These are phyloP conservation scores for Emys orbicularis DNA, from an alignment of 2,797 vertebrate genomes.

Conservation along the genomic window DNA sequence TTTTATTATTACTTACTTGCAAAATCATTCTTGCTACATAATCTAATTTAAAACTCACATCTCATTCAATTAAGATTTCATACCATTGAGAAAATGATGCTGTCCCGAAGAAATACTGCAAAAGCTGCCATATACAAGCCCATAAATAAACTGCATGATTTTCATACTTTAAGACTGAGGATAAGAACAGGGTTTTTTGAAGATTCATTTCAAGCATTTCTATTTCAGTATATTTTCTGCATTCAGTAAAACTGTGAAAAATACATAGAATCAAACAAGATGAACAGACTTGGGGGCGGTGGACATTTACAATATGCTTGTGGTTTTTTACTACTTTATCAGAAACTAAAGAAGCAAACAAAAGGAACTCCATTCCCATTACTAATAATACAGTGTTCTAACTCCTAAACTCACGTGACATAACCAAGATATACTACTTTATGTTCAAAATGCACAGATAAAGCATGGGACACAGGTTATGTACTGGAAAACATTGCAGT, in stretches of 20 bases:
- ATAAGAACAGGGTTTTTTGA: slow-evolving; percentile 3
- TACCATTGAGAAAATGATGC: slow-evolving; percentile 50
- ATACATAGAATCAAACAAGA: slow-evolving; percentile 9
- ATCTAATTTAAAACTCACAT: slow-evolving; percentile 56
- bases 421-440: background rate
- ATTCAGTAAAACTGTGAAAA: slow-evolving; percentile 13
- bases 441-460: background rate
- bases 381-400: slow-evolving; percentile 33
- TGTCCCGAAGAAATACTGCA: slow-evolving; percentile 26
- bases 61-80: slow-evolving; percentile 72
- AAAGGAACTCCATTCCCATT: background rate
- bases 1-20: slow-evolving; percentile 50
- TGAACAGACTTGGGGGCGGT: background rate
- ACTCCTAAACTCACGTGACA: background rate
- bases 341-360: background rate
- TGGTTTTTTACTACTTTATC: background rate
- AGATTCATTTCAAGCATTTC: slow-evolving; percentile 35
- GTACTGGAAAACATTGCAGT: background rate
- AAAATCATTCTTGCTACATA: slow-evolving; percentile 37
- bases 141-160: slow-evolving; percentile 73
- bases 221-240: slow-evolving; percentile 39
- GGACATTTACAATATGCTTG: background rate
- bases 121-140: slow-evolving; percentile 50
- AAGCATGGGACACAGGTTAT: background rate
- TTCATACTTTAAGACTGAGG: slow-evolving; percentile 43